Evolutionary conservation across 2,797 vertebrate genomes (phyloP), one percentile per base, ranked within the genome.

Genomic region (Enteromius fasciolatus): DNA sequence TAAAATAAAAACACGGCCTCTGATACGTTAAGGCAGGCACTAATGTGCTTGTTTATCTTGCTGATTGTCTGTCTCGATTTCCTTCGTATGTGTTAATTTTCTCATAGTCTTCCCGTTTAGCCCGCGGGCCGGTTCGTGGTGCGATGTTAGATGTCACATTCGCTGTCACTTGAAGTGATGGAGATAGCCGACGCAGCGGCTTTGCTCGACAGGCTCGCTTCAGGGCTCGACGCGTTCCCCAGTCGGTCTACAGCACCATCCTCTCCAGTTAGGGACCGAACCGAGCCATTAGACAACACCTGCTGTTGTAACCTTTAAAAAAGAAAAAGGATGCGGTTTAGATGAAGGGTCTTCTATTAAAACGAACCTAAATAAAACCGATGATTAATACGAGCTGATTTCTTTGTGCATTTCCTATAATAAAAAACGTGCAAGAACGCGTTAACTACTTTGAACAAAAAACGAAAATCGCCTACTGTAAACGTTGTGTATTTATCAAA

Each of bases 161-260:
- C 98, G 92, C 97, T 99, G 95, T 99, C 98, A 94, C 97, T 98
- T 92, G 97, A 99, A 89, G 97, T 98, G 96, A 99, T 98, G 94
- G 98, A 99, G 94, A 99, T 99, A 89, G 98, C 97, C 85, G 97
- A 98, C 89, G 97, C 95, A 89, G 97, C 97, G 78, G 96, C 97
- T 92, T 98, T 98, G 94, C 97, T 98, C 91, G 96, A 97, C 87
- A 98, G 94, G 91, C 97, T 98, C 86, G 96, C 97, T 78, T 97
- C 96, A 3, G 98, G 98, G 89, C 98, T 99, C 91, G 97, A 95
- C 79, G 96, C 95, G 87, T 95, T 93, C 12, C 96, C 97, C 89
- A 95, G 92, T 52, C 94, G 94, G 91, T 98, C 97, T 77, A 96
- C 95, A 20, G 94, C 94, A 90, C 94, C 95, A 85, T 98, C 96